Base-by-base conservation (phyloP, 2,888 invertebrate species). In the Ormia ochracea region DNA sequence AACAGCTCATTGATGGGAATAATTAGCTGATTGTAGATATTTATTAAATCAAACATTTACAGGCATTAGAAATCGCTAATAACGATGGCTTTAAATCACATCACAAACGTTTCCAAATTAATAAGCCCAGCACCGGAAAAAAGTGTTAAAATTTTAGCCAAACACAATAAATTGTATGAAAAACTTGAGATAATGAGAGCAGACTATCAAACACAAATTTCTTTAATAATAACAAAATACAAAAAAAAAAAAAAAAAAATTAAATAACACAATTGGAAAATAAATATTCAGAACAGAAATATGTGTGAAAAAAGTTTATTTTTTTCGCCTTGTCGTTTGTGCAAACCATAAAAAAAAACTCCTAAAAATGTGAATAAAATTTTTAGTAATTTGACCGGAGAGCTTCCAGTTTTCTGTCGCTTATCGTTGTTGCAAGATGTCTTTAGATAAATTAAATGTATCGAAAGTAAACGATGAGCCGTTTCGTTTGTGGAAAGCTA, bases 401-500 rank as follows among this genome's bases (percentile, higher is more conserved):
- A 59, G 14, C 9, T 41, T 23, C 66, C 43, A 77, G 78, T 81
- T 82, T 61, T 36, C 10, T 33, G 58, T 9, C 45, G 10, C 12
- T 56, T 19, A 45, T 76, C 48, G 56, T 43, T 5, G 54, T 2
- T 58, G 63, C 21, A 83, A 74, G 68, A 87, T 87, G 87, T 87
- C 87, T 59, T 72, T 87, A 14, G 85, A 84, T 58, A 85, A 85
- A 81, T 68, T 88, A 36, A 80, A 78, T 33, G 33, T 26, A 45
- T 31, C 63, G 6, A 12, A 45, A 41, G 28, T 56, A 50, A 59
- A 31, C 31, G 70, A 83, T 61, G 84, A 84, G 36, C 87, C 87
- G 14, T 83, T 84, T 45, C 83, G 74, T 28, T 58, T 85, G 69
- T 85, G 86, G 86, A 87, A 86, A 77, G 78, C 84, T 36, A 87